Evolutionary conservation across 2,888 invertebrate species (phyloP).

Genomic region (Rotaria magnacalcarata): DNA sequence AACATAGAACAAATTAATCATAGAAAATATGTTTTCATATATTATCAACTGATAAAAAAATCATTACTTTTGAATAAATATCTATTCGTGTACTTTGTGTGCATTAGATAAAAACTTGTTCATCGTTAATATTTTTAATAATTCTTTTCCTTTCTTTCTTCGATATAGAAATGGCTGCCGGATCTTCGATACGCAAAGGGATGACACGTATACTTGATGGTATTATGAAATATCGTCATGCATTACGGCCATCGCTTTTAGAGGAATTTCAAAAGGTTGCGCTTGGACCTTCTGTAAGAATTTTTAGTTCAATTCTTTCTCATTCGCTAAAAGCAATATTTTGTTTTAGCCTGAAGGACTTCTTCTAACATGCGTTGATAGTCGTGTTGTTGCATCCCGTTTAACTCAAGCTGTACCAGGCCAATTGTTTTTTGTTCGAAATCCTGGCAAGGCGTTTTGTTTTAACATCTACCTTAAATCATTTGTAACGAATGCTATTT

Average conservation of each 20-base stretch:
- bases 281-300: conserved; percentile 32
- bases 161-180: background rate
- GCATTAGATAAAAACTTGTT: too few species aligned
- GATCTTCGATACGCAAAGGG: background rate
- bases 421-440: conserved; percentile 94
- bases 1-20: too few species aligned
- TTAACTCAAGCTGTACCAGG: conserved; percentile 91
- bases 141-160: background rate
- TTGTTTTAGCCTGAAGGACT: conserved; percentile 81
- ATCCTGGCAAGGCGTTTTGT: conserved; percentile 69
- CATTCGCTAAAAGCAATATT: background rate
- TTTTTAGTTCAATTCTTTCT: too few species aligned
- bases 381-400: conserved; percentile 88
- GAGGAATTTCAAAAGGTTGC: conserved; percentile 41
- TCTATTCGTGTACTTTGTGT: too few species aligned
- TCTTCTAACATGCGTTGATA: conserved; percentile 96
- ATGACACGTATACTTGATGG: conserved; percentile 41
- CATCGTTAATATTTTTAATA: too few species aligned
- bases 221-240: conserved; percentile 39
- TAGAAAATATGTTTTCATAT: too few species aligned
- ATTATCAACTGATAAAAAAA: too few species aligned
- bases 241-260: conserved; percentile 25
- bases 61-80: too few species aligned
- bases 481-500: conserved; percentile 5
- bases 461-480: background rate